Evolutionary conservation across 2,113 vertebrate genomes (phyloP).

Genomic region (Thryonomys swinderianus): DNA sequence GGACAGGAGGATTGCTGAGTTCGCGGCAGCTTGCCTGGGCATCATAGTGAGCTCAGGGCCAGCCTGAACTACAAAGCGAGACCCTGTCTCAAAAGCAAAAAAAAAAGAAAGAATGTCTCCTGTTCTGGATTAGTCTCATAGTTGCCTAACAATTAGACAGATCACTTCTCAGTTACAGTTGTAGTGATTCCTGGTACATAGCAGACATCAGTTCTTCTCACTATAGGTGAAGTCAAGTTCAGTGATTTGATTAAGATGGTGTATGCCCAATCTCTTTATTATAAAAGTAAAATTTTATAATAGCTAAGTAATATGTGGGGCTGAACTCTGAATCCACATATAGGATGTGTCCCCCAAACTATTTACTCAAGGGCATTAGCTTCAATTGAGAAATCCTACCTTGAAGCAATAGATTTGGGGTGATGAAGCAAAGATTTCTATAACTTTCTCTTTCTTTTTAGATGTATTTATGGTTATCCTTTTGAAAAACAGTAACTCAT

Average conservation of each 20-base stretch:
- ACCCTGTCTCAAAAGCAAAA: no score
- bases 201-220: neutral
- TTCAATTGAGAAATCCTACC: neutral
- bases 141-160: neutral
- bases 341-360: neutral
- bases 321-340: neutral
- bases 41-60: no score
- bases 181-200: neutral
- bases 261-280: neutral
- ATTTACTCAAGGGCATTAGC: neutral
- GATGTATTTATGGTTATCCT: neutral
- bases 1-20: no score
- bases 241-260: neutral
- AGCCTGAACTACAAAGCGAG: no score
- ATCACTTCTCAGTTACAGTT: neutral
- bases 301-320: neutral
- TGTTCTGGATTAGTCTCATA: neutral
- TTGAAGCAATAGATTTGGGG: neutral
- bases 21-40: no score
- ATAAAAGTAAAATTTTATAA: neutral
- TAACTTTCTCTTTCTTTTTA: neutral
- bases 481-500: neutral
- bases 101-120: neutral
- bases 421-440: neutral
- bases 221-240: neutral